Base-by-base conservation (phyloP, 2,888 invertebrate genomes). In the Allacma fusca region DNA sequence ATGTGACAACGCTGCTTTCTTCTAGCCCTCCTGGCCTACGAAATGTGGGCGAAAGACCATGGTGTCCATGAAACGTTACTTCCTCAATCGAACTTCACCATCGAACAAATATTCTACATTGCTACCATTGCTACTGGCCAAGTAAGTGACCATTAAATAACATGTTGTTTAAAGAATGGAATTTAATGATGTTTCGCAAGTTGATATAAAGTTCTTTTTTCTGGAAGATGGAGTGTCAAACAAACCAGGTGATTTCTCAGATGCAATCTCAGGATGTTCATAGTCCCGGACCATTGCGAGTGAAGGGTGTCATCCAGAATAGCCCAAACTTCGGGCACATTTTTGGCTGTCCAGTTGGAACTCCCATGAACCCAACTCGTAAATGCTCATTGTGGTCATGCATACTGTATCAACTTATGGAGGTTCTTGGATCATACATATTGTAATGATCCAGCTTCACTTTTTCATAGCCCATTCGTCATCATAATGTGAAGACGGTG, bases 1-100 rank as follows among this genome's bases (percentile, higher is more conserved):
- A 68, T 87, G 87, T 80, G 87, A 87, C 84, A 86, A 86, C 80
- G 85, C 86, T 13, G 86, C 86, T 7, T 87, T 12, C 85, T 85
- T 73, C 85, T 86, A 4, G 9, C 29, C 23, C 74, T 62, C 70
- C 79, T 85, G 23, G 86, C 86, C 0, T 86, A 86, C 75, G 83
- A 85, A 76, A 82, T 85, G 57, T 85, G 85, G 85, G 83, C 80
- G 13, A 78, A 82, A 44, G 83, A 85, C 62, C 83, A 82, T 1
- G 71, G 78, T 1, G 43, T 71, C 12, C 28, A 65, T 16, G 81
- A 84, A 26, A 85, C 84, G 1, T 81, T 81, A 23, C 84, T 87
- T 23, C 86, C 87, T 16, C 87, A 87, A 50, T 81, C 19, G n/a
- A 81, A 85, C 71, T 86, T 84, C 77, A 84, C 85, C 0, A 84